phyloP scores from a whole-genome alignment of 2,797 vertebrate species.

The Sebastes matsubarae region DNA sequence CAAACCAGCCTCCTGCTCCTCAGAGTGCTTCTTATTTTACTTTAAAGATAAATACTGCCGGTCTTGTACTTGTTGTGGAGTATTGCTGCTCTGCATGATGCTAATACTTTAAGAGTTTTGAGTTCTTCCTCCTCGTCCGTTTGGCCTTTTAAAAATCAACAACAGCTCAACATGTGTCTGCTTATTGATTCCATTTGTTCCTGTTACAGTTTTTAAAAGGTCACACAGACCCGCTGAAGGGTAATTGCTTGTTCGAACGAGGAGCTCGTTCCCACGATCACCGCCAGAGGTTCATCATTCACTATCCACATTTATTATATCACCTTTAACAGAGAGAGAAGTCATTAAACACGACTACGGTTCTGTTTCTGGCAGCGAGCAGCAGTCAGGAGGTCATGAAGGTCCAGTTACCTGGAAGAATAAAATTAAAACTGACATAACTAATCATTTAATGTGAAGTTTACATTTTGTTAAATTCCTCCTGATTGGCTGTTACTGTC shows the following conservation, averaged over 20 bases:
- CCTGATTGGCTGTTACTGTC: too few species aligned
- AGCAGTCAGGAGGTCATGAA: background rate
- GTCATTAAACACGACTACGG: background rate
- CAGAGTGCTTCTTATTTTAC: background rate
- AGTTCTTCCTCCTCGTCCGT: background rate
- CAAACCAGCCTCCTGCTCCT: background rate
- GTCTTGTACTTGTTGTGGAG: background rate
- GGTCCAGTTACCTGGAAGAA: too few species aligned
- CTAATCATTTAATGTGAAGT: too few species aligned
- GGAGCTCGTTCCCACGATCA: constrained; percentile 8
- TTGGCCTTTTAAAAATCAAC: constrained; percentile 1
- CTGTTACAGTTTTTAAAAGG: constrained; percentile 34
- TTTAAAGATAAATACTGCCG: background rate
- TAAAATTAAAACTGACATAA: too few species aligned
- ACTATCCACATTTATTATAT: background rate
- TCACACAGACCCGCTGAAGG: constrained; percentile 19
- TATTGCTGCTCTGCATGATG: background rate
- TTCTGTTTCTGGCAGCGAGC: background rate
- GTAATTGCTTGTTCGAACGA: constrained; percentile 14
- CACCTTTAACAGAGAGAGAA: background rate
- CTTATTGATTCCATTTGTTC: constrained; percentile 53
- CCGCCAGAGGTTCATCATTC: constrained; percentile 14
- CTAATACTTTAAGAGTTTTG: background rate
- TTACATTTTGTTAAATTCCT: too few species aligned
- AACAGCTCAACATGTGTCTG: constrained; percentile 27